These are phyloP conservation scores for Ennomos fuscantarius DNA, from an alignment of 2,888 invertebrate genomes.

Conservation along the genomic window DNA sequence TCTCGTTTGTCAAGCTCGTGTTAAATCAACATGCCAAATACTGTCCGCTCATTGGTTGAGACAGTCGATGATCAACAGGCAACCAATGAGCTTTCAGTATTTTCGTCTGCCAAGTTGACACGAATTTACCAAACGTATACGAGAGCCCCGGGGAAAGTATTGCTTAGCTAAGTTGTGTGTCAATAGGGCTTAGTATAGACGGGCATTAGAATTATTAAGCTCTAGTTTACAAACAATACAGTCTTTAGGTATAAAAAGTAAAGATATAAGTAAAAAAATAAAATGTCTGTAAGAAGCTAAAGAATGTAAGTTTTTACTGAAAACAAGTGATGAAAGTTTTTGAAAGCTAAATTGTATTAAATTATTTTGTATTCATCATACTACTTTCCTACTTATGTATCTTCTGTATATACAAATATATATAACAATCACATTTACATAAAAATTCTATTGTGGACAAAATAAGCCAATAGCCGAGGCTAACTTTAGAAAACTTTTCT, in stretches of 20 bases:
- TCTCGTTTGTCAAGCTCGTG: too few relatives aligned
- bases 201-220: slow-evolving; percentile 28
- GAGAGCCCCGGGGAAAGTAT: too few relatives aligned
- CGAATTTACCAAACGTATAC: too few relatives aligned
- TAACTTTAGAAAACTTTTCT: background rate
- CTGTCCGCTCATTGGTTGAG: too few relatives aligned
- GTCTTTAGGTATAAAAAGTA: background rate
- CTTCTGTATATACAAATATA: background rate
- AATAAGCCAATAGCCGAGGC: slow-evolving; percentile 6
- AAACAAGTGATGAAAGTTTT: background rate
- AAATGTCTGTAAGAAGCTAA: slow-evolving; percentile 1
- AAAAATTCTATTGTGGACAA: slow-evolving; percentile 23
- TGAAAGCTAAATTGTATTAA: background rate
- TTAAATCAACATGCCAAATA: too few relatives aligned
- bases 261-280: background rate
- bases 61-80: too few relatives aligned
- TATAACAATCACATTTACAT: background rate
- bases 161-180: too few relatives aligned
- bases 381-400: background rate
- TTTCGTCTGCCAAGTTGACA: too few relatives aligned
- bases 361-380: background rate
- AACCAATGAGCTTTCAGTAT: too few relatives aligned
- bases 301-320: slow-evolving; percentile 5
- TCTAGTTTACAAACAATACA: slow-evolving; percentile 3
- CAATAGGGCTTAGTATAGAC: too few relatives aligned